phyloP scores from a whole-genome alignment of 2,797 vertebrate genomes.

The Artibeus lituratus region DNA sequence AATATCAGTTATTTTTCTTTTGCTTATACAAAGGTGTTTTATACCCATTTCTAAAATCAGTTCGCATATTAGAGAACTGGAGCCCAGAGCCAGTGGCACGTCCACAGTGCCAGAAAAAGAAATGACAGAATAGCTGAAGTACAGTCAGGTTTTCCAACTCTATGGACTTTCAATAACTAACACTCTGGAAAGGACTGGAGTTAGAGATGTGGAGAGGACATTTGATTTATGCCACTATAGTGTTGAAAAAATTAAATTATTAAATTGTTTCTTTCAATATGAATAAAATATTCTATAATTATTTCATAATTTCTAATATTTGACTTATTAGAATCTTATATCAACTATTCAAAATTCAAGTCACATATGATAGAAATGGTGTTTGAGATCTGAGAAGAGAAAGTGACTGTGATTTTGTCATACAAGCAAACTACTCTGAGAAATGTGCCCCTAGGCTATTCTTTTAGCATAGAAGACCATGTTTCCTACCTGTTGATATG shows the following conservation, averaged over 20 bases:
- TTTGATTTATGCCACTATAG: background rate
- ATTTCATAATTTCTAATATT: background rate
- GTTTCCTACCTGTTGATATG: background rate
- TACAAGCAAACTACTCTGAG: background rate
- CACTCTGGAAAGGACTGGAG: background rate
- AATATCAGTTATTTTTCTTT: background rate
- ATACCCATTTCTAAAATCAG: background rate
- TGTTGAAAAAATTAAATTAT: background rate
- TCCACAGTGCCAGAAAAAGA: background rate
- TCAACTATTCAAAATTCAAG: background rate
- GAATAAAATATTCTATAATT: background rate
- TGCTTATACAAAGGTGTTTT: background rate
- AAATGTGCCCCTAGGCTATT: background rate
- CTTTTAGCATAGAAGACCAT: background rate
- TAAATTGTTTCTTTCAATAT: background rate
- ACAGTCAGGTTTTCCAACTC: background rate
- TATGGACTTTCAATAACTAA: background rate
- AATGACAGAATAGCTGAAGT: background rate
- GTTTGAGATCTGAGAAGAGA: background rate
- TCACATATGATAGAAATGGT: background rate
- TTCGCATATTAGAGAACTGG: background rate
- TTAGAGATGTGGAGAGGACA: background rate
- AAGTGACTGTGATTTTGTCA: background rate
- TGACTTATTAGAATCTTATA: background rate
- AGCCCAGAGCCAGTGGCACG: background rate